Evolutionary conservation across 2,797 vertebrate genomes (phyloP).

Genomic region (Acridotheres tristis): DNA sequence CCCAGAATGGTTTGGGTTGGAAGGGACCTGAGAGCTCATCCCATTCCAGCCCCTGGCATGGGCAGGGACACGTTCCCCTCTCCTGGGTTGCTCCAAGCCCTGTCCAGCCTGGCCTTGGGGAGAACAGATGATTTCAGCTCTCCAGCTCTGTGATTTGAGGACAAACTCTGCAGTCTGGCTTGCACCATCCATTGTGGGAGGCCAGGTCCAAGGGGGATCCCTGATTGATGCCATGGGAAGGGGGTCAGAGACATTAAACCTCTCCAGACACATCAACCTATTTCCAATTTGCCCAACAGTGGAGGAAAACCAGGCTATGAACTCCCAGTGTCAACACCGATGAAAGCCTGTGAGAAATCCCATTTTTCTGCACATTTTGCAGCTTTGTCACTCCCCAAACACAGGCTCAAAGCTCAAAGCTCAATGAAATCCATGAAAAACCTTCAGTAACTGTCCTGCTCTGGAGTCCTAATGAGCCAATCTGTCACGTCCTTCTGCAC

Average conservation of each 20-base stretch:
- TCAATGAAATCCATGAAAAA: background rate
- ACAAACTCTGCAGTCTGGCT: background rate
- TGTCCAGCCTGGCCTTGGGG: fast-evolving
- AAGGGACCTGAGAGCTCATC: background rate
- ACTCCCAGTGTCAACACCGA: background rate
- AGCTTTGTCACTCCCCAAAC: background rate
- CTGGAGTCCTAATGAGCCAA: background rate
- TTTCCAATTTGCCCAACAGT: background rate
- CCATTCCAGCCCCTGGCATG: fast-evolving
- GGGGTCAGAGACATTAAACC: background rate
- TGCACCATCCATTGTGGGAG: fast-evolving
- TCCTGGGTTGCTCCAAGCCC: background rate
- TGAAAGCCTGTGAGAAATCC: background rate
- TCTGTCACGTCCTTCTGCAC: background rate
- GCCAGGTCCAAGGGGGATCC: background rate
- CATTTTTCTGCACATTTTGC: background rate
- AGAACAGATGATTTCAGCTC: background rate
- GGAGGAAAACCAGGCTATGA: background rate
- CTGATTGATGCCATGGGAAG: fast-evolving
- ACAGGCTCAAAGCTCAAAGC: background rate
- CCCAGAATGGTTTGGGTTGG: background rate
- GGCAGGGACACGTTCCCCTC: fast-evolving
- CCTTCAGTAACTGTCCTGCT: background rate
- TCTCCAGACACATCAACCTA: background rate
- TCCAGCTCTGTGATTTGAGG: background rate